A percentile compares a stretch with the other conserved stretches of the same genome.
phyloP scores from a whole-genome alignment of 2,113 vertebrate genomes.

The Gymnogyps californianus region DNA sequence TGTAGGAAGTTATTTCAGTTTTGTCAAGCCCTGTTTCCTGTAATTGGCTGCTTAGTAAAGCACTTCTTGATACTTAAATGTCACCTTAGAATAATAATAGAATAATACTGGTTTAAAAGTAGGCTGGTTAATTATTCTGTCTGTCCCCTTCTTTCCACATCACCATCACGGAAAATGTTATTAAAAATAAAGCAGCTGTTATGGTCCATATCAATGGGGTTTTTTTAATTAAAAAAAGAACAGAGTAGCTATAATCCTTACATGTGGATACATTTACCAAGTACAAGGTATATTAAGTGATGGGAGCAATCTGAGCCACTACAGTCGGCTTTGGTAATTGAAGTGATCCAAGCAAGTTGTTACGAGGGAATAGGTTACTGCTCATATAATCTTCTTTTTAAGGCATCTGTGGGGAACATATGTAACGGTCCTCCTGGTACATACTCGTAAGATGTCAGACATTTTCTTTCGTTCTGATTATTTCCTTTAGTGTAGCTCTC shows the following conservation, averaged over 20 bases:
- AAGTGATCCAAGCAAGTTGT: neutral
- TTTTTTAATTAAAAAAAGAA: neutral
- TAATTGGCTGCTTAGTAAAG: neutral
- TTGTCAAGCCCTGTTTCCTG: neutral
- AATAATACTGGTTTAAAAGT: neutral
- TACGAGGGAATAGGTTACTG: neutral
- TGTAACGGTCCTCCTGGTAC: neutral
- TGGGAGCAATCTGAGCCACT: neutral
- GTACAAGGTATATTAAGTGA: neutral
- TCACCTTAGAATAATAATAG: neutral
- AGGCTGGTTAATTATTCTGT: neutral
- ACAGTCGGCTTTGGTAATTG: neutral
- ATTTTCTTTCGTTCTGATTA: neutral
- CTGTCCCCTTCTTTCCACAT: neutral
- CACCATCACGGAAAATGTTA: neutral
- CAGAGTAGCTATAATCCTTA: neutral
- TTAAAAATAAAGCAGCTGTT: neutral
- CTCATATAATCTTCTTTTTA: neutral
- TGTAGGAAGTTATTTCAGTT: neutral
- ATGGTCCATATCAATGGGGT: neutral
- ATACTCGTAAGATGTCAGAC: neutral
- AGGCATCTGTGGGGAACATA: neutral
- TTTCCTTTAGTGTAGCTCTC: neutral
- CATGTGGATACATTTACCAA: neutral
- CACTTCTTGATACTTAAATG: neutral